Conservation (phyloP, 2,888 invertebrate species). For the Allophyes oxyacanthae region DNA sequence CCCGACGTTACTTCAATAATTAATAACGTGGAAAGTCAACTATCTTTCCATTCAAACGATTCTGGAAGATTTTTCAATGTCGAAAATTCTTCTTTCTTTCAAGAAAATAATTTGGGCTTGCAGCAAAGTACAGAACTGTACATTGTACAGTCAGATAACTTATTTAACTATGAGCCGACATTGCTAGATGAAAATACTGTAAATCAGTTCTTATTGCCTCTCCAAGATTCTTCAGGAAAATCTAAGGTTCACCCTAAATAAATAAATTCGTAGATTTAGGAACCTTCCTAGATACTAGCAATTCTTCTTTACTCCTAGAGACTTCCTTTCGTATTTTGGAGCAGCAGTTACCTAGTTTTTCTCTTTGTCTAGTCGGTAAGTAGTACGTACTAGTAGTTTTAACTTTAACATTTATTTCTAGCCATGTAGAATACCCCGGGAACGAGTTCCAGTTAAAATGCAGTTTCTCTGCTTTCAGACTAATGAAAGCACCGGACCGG, state of each 20-base stretch:
- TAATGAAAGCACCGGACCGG: slow-evolving; percentile 68
- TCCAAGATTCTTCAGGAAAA: slow-evolving; percentile 65
- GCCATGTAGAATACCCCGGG: too few species aligned
- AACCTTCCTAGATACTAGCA: too few species aligned
- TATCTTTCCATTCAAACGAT: slow-evolving; percentile 74
- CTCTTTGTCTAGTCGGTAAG: too few species aligned
- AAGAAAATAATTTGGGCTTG: slow-evolving; percentile 45
- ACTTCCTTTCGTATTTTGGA: too few species aligned
- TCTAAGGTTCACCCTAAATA: slow-evolving; percentile 60
- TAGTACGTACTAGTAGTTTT: too few species aligned
- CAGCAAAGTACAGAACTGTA: slow-evolving; percentile 66
- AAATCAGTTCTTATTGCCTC: slow-evolving; percentile 81
- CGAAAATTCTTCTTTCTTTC: slow-evolving; percentile 62
- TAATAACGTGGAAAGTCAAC: slow-evolving; percentile 68
- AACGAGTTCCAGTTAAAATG: not conserved
- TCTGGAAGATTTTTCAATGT: slow-evolving; percentile 74
- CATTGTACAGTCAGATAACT: slow-evolving; percentile 72
- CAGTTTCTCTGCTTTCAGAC: slow-evolving; percentile 24
- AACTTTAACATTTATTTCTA: too few species aligned
- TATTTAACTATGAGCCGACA: slow-evolving; percentile 78
- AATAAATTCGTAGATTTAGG: slow-evolving; percentile 3
- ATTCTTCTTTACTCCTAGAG: too few species aligned
- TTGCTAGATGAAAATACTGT: slow-evolving; percentile 83
- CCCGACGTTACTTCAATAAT: slow-evolving; percentile 43
- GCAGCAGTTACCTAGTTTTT: too few species aligned